Evolutionary conservation across 2,113 vertebrate species (phyloP), one percentile per base, ranked within the genome.

Genomic region (Lophura nycthemera): DNA sequence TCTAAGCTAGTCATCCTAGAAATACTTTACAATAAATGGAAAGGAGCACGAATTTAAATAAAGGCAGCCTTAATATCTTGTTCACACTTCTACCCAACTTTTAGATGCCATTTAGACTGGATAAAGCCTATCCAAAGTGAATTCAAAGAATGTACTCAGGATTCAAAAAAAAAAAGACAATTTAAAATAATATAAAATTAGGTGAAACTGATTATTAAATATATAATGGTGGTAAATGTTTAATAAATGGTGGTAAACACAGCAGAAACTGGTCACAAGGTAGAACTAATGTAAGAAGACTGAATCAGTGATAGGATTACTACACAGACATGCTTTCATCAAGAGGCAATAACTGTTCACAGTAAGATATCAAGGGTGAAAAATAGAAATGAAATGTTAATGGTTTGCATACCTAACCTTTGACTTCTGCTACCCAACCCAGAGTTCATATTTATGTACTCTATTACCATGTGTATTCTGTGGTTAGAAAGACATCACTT

Each of bases 401-500:
- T 22, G 45, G 14, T 7, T n/a, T 91, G 24, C 70, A 70, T 83
- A 32, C 42, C 30, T 93, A 89, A 92, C 71, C 43, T 94, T 43
- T 97, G 76, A 64, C 89, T 84, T 92, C 73, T 74, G 66, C 32
- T 63, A 69, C 59, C 38, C 42, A 50, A 91, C 75, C 47, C 85
- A 64, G 92, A 96, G 78, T 92, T 90, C 74, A 42, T 78, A 48
- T 78, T 92, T 92, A 82, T 59, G 6, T 82, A 66, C 72, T 81
- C 34, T 71, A 90, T 91, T 95, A 59, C 45, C 52, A 22, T 57
- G 47, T 78, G 40, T 60, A 93, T 95, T 94, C 83, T 89, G 73
- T 80, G 75, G 75, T 60, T 90, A 94, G 70, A 89, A 77, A 89
- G 50, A 94, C 11, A 90, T 76, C 88, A 60, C 83, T 95, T 96